Evolutionary conservation across 2,888 invertebrate species (phyloP), one percentile per base, ranked within the genome.

Genomic region (Archips crataeganus): DNA sequence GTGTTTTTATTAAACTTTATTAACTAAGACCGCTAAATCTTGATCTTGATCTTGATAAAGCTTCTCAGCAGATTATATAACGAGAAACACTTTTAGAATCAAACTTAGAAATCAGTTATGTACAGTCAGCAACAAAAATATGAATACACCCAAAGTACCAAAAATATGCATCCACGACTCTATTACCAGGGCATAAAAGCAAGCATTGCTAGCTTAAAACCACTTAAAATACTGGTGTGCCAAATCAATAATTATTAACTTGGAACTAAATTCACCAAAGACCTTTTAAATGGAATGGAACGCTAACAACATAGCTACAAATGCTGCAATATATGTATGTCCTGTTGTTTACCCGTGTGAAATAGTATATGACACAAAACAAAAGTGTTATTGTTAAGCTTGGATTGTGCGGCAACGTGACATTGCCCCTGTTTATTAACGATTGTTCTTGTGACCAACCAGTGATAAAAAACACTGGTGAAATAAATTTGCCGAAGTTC

Each of bases 311-410:
- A 42, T 42, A 42, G 23, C 62, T 62, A 6, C 3, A 39, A 39
- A 39, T 39, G 39, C 39, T 39, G 62, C 45, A 62, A 42, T 23
- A 45, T 8, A 11, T 32, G 11, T 32, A 57, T 57, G 11, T 57
- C 13, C 51, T 54, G 15, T 62, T 62, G 23, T 34, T 47, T 47
- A 13, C 47, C 23, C 63, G 47, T 63, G 63, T 47, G 47, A 63
- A 45, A 47, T 32, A 15, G 45, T 45, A 62, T 57, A 57, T 57
- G 62, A 23, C 45, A 63, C 45, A 63, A 45, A 47, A 47, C 63
- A 63, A 63, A 60, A 63, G 63, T n/a, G 63, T 63, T 62, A 63
- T 63, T 63, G 63, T 63, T 47, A 47, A 42, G 23, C 51, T 2
- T 8, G 45, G 63, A 47, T 42, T 45, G 11, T 13, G 11, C 34